Evolutionary conservation across 2,113 vertebrate species (phyloP), one percentile per base, ranked within the genome.

Genomic region (Osmerus mordax): DNA sequence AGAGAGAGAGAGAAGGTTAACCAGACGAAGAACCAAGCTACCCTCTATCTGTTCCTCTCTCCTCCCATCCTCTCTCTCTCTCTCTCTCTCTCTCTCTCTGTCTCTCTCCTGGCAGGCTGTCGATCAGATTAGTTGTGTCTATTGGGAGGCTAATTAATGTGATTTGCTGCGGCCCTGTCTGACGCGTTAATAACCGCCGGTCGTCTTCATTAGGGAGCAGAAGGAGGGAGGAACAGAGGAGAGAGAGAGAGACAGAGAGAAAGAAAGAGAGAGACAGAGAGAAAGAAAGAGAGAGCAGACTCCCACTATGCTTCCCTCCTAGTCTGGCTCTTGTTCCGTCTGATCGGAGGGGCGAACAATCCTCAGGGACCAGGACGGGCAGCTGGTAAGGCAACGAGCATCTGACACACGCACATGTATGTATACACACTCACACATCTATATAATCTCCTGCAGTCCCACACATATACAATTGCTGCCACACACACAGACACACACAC

Each of bases 181-280:
- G 29, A 73, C 72, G 75, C 53, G 67, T 70, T 87, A 87, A 86
- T 84, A 86, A 85, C 74, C 77, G 81, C 84, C 85, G 80, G 73
- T 88, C 70, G 75, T 72, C 76, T 85, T 89, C 80, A 89, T 89
- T 87, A 87, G 47, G 69, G 71, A 56, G 82, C 81, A 77, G 75
- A 80, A 71, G 65, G 74, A 79, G 70, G 73, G 65, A 72, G 83
- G 59, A 55, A 69, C 59, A 79, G 71, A 75, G 41, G 41, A 47
- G 53, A 69, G 7, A 47, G 9, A 60, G 9, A 60, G 3, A 62
- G 60, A 12, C 0, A 36, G 25, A 28, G 23, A 15, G 60, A 29
- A 4, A 29, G 28, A 64, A 69, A 73, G 61, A 83, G 83, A 74
- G 72, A 71, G 29, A 69, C 8, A 61, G 66, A 53, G 9, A 71